Base-by-base conservation (phyloP, 1,140 invertebrate species). In the Andrena cerasifolii region DNA sequence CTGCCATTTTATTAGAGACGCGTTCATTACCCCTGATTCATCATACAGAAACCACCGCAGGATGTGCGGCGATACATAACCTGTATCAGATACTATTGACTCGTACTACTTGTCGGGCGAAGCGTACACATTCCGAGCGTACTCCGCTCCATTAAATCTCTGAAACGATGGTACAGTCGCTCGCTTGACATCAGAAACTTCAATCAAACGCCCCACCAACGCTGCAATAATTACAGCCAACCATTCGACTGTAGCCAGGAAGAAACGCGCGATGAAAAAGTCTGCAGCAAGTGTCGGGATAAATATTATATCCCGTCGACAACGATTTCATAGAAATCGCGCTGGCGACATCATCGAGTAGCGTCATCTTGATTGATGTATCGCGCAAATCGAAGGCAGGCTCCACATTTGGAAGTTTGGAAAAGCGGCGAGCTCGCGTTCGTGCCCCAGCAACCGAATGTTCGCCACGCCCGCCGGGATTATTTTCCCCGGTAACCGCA, bases 401-500 rank as follows among this genome's bases (percentile, higher is more conserved):
- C 16, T 68, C 40, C 26, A 24, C 8, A 47, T 47, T 21, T 21
- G 28, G 49, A 36, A 28, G 49, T 21, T 2, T n/a, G 24, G 21
- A 14, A 21, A 33, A 16, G 7, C 14, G 10, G 21, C 7, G 21
- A n/a, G 21, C 21, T 1, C 12, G 47, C 4, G 33, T 10, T 10
- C 16, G 49, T 2, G 49, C 0, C 36, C 3, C 1, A 4, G 1
- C 40, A 0, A 28, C 16, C 43, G 43, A 62, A 72, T 72, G 61
- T 72, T 49, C 56, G 7, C 16, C 28, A 16, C 33, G 4, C 66
- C 16, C 12, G 12, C 0, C 18, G 56, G 56, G 28, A 72, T 72
- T 72, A 72, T 62, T 72, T 72, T 36, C n/a, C 40, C 1, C 70
- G 28, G 56, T 3, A 16, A 72, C 54, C 43, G 68, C 70, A 36